These are phyloP conservation scores for Agrypnus murinus DNA, from an alignment of 2,888 invertebrate species.

Conservation along the genomic window DNA sequence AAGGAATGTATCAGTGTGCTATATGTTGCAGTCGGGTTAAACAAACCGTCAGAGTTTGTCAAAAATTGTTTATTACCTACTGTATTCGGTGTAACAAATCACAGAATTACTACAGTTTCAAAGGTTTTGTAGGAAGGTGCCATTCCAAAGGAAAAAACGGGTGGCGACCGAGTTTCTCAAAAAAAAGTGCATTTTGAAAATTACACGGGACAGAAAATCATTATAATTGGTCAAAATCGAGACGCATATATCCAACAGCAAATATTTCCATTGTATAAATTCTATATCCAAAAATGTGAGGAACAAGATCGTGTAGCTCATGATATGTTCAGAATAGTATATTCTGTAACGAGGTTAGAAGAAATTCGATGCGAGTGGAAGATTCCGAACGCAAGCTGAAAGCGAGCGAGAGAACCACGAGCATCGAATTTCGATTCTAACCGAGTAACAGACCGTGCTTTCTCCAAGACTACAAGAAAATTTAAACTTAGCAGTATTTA, in stretches of 20 bases:
- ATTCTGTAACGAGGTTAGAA: too few species aligned
- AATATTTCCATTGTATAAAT: not conserved
- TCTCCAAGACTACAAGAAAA: too few species aligned
- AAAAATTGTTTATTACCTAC: too few species aligned
- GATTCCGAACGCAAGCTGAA: too few species aligned
- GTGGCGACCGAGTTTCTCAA: not conserved
- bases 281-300: not conserved
- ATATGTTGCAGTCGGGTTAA: not conserved
- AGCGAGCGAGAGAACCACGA: too few species aligned
- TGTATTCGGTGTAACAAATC: not conserved
- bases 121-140: not conserved
- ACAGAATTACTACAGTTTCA: not conserved
- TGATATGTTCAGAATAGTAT: too few species aligned
- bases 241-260: not conserved
- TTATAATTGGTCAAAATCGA: not conserved
- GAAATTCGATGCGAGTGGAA: too few species aligned
- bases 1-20: not conserved
- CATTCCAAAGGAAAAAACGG: not conserved
- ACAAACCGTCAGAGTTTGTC: too few species aligned
- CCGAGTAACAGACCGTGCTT: too few species aligned
- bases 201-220: not conserved
- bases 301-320: not conserved
- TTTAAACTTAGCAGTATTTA: too few species aligned
- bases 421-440: too few species aligned
- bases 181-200: not conserved